phyloP scores from a whole-genome alignment of 2,113 vertebrate species.

The Petroica traversi region DNA sequence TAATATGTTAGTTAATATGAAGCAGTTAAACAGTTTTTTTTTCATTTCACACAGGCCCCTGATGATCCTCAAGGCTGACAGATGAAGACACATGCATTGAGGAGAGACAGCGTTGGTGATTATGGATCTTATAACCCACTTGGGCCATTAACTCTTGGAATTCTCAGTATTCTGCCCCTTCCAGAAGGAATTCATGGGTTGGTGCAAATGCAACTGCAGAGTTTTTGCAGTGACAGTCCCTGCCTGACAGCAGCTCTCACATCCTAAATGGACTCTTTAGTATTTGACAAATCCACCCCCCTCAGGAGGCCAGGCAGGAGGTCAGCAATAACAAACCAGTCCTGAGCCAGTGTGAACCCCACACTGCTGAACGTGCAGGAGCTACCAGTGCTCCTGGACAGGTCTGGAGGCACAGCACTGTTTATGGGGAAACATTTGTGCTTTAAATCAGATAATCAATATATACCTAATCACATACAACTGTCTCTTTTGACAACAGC shows the following conservation, averaged over 20 bases:
- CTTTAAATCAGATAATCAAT: conserved; percentile 20
- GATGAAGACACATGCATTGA: background rate
- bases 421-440: background rate
- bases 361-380: background rate
- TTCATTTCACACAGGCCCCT: background rate
- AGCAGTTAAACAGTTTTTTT: background rate
- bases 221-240: background rate
- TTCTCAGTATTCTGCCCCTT: background rate
- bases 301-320: background rate
- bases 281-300: background rate
- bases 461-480: background rate
- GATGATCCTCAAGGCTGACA: background rate
- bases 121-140: background rate
- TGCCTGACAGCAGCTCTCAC: background rate
- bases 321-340: background rate
- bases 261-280: background rate
- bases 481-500: conserved; percentile 27
- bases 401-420: background rate
- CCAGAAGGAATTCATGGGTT: background rate
- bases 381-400: background rate
- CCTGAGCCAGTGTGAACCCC: rapidly evolving
- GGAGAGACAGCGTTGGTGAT: background rate
- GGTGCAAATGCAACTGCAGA: background rate
- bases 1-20: background rate
- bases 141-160: background rate